phyloP scores from a whole-genome alignment of 2,888 invertebrate genomes.

The Gymnoscelis rufifasciata region DNA sequence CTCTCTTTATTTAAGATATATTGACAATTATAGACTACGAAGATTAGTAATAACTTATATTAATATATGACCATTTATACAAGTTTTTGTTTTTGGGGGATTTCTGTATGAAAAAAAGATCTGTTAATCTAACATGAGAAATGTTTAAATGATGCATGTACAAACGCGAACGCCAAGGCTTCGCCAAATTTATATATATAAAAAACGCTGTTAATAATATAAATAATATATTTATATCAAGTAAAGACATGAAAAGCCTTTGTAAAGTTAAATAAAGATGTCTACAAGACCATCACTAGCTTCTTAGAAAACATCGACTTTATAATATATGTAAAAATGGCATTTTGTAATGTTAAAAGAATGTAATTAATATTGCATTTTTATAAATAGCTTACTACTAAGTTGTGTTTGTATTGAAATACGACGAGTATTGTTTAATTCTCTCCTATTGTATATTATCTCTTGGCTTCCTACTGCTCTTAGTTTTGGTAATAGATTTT shows the following conservation, averaged over 20 bases:
- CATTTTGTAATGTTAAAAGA: constrained; percentile 17
- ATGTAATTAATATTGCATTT: constrained; percentile 13
- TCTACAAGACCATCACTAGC: constrained; percentile 13
- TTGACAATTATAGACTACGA: not conserved
- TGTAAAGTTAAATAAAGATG: constrained; percentile 2
- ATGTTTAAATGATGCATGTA: constrained; percentile 23
- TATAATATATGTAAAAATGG: constrained; percentile 17
- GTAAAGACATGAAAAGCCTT: not conserved
- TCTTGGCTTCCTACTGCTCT: constrained; percentile 8
- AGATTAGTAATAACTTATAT: not conserved
- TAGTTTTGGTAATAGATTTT: not conserved
- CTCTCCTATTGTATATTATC: constrained; percentile 4
- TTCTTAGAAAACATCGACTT: constrained; percentile 10
- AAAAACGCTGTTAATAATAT: constrained; percentile 1
- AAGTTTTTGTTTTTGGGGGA: not conserved
- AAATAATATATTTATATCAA: not conserved
- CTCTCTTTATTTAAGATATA: constrained; percentile 7
- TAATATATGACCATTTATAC: not conserved
- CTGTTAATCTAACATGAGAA: constrained; percentile 10
- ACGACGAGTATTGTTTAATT: not conserved
- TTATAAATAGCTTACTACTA: constrained; percentile 2
- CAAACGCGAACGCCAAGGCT: constrained; percentile 19
- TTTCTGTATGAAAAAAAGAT: constrained; percentile 2
- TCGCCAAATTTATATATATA: constrained; percentile 8
- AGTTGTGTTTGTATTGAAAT: constrained; percentile 10